A percentile compares a stretch with the other conserved stretches of the same genome.
Conservation (phyloP, 2,113 vertebrate species). For the Heptranchias perlo region DNA sequence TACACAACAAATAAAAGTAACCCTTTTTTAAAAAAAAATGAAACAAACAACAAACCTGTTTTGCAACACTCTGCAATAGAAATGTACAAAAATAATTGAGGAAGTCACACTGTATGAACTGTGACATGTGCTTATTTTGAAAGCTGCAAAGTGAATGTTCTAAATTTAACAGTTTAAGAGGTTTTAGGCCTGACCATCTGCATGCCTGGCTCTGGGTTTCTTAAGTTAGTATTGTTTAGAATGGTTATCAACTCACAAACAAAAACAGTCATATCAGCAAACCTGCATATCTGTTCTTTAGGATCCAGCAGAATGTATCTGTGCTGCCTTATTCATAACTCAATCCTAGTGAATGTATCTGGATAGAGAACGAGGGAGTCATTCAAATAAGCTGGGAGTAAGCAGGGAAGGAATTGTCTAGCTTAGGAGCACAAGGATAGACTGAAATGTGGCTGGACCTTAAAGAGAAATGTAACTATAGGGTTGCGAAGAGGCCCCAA, state of each 20-base stretch:
- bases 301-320: background rate
- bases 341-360: background rate
- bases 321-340: background rate
- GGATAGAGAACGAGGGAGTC: background rate
- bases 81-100: background rate
- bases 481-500: background rate
- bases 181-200: background rate
- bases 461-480: background rate
- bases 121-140: background rate
- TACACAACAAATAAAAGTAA: background rate
- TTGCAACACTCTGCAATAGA: background rate
- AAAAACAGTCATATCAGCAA: background rate
- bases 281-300: background rate
- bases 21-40: background rate
- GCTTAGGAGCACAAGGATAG: background rate
- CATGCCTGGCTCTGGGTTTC: background rate
- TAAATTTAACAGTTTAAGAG: background rate
- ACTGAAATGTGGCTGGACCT: background rate
- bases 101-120: background rate
- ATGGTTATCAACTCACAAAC: background rate
- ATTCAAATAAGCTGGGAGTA: background rate
- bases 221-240: background rate
- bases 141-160: background rate
- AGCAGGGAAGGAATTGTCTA: background rate
- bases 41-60: background rate